Percentiles rank a stretch among this genome's conserved stretches.
Evolutionary conservation across 1,140 invertebrate species (phyloP).

Genomic region (Sminthurinus signatus): DNA sequence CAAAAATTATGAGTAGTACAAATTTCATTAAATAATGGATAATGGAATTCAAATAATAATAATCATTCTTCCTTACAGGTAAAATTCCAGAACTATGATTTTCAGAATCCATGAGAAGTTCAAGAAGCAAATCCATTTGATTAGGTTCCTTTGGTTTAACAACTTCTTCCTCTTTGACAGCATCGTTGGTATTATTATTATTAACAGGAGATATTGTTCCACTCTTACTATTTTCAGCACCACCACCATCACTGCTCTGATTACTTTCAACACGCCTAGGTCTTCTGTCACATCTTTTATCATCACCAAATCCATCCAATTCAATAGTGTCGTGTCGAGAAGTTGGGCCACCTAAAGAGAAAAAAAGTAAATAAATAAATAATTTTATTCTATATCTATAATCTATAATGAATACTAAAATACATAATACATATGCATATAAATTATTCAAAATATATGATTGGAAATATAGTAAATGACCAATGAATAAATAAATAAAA

Average conservation of each 20-base stretch:
- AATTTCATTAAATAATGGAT: no score
- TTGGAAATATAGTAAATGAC: no score
- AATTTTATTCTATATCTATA: no score
- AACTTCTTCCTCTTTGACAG: conserved; percentile 26
- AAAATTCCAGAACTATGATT: conserved; percentile 36
- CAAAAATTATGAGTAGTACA: background rate
- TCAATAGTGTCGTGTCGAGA: conserved; percentile 91
- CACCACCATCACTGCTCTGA: background rate
- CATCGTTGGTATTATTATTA: conserved; percentile 14
- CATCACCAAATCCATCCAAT: conserved; percentile 79
- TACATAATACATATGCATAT: no score
- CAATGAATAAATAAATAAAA: no score
- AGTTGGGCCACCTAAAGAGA: conserved; percentile 65
- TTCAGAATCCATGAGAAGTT: conserved; percentile 52
- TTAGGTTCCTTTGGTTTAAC: conserved; percentile 23
- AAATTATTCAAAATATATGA: no score
- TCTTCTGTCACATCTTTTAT: conserved; percentile 21
- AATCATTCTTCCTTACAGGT: conserved; percentile 21
- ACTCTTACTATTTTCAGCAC: background rate
- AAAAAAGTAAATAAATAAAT: no score
- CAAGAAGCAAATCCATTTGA: conserved; percentile 58
- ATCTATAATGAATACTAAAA: no score
- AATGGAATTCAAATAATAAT: no score
- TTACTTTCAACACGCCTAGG: no score
- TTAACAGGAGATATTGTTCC: background rate